Evolutionary conservation across 2,797 vertebrate genomes (phyloP).

Genomic region (Chiloscyllium punctatum): DNA sequence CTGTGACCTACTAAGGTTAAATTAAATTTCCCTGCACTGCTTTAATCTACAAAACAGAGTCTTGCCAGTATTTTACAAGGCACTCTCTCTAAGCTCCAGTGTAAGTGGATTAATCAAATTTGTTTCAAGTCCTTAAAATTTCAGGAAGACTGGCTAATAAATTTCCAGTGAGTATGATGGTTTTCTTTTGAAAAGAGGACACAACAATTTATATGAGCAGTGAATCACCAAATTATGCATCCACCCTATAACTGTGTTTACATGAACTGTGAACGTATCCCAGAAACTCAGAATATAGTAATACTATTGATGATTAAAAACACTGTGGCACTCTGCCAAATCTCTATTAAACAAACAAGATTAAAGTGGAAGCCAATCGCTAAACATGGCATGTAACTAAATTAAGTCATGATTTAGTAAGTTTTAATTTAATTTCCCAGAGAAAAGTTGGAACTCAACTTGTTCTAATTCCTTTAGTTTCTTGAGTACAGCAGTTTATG

Average conservation of each 20-base stretch:
- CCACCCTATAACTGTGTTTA: background rate
- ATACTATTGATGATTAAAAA: background rate
- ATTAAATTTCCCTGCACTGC: background rate
- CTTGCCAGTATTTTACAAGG: background rate
- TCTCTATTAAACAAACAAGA: background rate
- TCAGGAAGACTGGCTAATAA: background rate
- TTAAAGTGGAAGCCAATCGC: background rate
- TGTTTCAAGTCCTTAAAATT: background rate
- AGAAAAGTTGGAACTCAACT: background rate
- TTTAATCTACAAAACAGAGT: background rate
- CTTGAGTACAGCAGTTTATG: background rate
- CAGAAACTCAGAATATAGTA: background rate
- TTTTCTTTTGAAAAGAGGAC: background rate
- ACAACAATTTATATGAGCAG: background rate
- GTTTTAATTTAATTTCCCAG: background rate
- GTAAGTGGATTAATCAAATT: background rate
- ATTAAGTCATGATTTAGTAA: background rate
- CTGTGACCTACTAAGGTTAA: background rate
- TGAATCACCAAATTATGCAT: background rate
- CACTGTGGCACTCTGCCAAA: background rate
- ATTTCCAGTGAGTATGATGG: background rate
- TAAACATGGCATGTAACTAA: background rate
- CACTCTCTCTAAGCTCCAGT: background rate
- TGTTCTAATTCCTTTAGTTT: background rate
- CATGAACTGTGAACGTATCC: background rate